Base-by-base conservation (phyloP, 2,888 invertebrate species). In the Drosophila stalkeri region DNA sequence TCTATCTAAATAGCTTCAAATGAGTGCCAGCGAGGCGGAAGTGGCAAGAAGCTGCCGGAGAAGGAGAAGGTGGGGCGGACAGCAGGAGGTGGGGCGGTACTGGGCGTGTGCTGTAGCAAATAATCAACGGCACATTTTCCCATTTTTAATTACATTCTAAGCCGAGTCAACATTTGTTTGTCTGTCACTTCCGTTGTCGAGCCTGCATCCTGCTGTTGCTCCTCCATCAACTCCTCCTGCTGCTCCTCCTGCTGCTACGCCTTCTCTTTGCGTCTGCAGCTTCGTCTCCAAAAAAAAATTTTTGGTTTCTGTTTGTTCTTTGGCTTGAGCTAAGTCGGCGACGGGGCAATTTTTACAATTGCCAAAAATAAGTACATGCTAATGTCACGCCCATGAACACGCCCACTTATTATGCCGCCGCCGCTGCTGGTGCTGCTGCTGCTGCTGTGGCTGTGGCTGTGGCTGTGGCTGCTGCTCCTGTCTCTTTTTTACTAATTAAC, bases 101-200 rank as follows among this genome's bases (percentile, higher is more conserved):
- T 16, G 31, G 57, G 57, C 44, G 33, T 57, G 57, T 39, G 12
- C 51, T 60, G 64, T 66, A 57, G 43, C 64, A 74, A 78, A 77
- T 82, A 82, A 82, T 82, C 82, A 80, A 69, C 69, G 57, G 65
- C 72, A 65, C 72, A 67, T 67, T 86, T 77, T 57, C 66, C 66
- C 72, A 67, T 72, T 80, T 86, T 84, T 82, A 82, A 82, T 82
- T 82, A 82, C 84, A 85, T 79, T 78, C 72, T 72, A 72, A 76
- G 77, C 67, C 76, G 72, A 75, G 77, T 80, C 64, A 75, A 80
- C 80, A 76, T 80, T 77, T 77, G 72, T 80, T 75, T 77, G 76
- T 75, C 80, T 75, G 67, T 54, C 76, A 63, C 77, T 76, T 62
- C 67, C 46, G 47, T 44, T 54, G 27, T 31, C 20, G 60, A 16